Evolutionary conservation across 2,797 vertebrate species (phyloP), one percentile per base, ranked within the genome.

Genomic region (Emydoidea blandingii): DNA sequence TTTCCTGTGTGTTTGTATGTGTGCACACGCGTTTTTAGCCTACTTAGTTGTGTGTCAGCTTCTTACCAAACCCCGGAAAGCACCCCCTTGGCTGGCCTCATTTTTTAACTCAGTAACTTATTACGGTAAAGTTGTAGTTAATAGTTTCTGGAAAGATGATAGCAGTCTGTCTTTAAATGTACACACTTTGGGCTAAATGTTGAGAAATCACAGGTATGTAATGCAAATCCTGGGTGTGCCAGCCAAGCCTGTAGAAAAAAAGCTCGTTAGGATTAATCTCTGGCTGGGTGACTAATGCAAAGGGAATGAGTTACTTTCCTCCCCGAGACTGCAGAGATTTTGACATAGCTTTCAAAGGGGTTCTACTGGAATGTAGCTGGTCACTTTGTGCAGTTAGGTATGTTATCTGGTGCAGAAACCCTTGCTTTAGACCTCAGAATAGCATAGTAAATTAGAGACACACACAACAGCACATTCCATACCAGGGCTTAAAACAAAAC

Each of bases 201-300:
- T 98, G 97, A 98, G 97, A 98, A 98, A 98, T 97, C 81, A 5
- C 93, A 97, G 97, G 98, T 98, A 98, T 98, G 98, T 93, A 95
- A 96, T 86, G 93, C 95, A 98, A 98, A 97, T 97, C 96, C 97
- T 97, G 97, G 98, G 97, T 96, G 98, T 97, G 98, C 95, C 97
- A 96, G 95, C 81, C 92, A 88, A 96, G 59, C 94, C 96, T 93
- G 93, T 85, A 94, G 95, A 98, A 97, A 95, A 37, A 95, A 91
- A 97, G 49, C 91, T 98, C 94, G 74, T 98, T 98, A 97, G 96
- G 96, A 97, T 98, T 98, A 98, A 98, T 98, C 97, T 97, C 97
- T 97, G 89, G 94, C 94, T 87, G 95, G 90, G 89, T 98, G 98
- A 98, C 92, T 98, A 97, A 98, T 97, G 95, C 95, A 79, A 88